phyloP scores from a whole-genome alignment of 2,113 vertebrate species.

The Antechinus flavipes region DNA sequence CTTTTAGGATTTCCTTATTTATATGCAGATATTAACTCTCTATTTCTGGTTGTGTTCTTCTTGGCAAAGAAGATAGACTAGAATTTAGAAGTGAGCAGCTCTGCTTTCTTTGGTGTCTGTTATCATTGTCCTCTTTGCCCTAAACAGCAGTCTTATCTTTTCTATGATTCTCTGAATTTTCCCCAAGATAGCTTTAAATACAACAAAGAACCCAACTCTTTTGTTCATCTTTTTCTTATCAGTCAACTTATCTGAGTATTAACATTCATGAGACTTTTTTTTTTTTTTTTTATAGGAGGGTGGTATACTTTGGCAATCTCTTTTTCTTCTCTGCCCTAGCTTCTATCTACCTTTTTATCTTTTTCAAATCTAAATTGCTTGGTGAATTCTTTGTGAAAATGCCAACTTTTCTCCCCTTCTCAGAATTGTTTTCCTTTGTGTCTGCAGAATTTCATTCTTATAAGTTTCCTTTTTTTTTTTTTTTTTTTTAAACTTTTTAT shows the following conservation, averaged over 20 bases:
- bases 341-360: not conserved
- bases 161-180: not conserved
- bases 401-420: not conserved
- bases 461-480: no score
- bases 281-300: not conserved
- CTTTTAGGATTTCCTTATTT: not conserved
- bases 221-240: not conserved
- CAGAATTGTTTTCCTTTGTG: not conserved
- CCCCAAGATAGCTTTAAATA: not conserved
- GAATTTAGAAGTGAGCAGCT: not conserved
- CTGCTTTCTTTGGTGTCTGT: not conserved
- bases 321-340: not conserved
- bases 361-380: not conserved
- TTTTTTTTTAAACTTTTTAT: no score
- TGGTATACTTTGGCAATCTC: not conserved
- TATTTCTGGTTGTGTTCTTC: not conserved
- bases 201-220: not conserved
- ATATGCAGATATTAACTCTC: not conserved
- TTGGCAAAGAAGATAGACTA: not conserved
- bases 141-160: not conserved
- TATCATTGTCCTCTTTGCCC: not conserved
- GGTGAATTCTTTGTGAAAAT: not conserved
- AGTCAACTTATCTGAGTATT: not conserved
- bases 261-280: not conserved
- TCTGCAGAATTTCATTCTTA: not conserved